Conservation (phyloP, 2,113 vertebrate genomes). For the Ivindomyrus marchei region DNA sequence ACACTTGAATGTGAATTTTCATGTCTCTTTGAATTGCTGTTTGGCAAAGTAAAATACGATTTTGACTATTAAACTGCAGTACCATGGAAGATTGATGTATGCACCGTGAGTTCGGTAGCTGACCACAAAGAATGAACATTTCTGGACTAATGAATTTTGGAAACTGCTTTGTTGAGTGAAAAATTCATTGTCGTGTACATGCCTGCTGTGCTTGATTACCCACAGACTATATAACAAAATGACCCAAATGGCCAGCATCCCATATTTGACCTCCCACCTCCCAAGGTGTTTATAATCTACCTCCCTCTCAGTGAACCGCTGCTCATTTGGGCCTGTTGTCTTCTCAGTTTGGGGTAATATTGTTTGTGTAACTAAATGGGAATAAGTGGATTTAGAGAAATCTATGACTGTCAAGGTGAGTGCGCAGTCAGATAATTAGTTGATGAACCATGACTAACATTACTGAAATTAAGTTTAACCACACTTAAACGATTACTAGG, state of each 20-base stretch:
- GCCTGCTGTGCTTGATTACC: background rate
- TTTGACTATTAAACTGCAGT: background rate
- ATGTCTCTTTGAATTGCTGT: background rate
- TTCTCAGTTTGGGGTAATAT: background rate
- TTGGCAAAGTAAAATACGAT: background rate
- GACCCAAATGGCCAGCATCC: background rate
- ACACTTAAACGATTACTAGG: background rate
- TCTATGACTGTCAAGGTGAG: background rate
- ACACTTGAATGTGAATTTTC: background rate
- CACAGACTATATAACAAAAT: background rate
- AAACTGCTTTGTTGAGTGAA: background rate
- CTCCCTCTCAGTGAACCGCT: background rate
- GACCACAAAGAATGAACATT: background rate
- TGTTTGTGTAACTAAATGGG: background rate
- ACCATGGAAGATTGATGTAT: background rate
- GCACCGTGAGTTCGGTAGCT: background rate
- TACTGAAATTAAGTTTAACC: background rate
- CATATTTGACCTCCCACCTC: background rate
- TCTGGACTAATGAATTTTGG: background rate
- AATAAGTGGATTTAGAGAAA: background rate
- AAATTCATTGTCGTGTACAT: background rate
- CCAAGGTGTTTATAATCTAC: background rate
- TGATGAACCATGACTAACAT: background rate
- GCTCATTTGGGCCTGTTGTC: background rate
- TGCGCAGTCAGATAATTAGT: background rate